Conservation (phyloP, 2,113 vertebrate genomes). For the Podarcis muralis region DNA sequence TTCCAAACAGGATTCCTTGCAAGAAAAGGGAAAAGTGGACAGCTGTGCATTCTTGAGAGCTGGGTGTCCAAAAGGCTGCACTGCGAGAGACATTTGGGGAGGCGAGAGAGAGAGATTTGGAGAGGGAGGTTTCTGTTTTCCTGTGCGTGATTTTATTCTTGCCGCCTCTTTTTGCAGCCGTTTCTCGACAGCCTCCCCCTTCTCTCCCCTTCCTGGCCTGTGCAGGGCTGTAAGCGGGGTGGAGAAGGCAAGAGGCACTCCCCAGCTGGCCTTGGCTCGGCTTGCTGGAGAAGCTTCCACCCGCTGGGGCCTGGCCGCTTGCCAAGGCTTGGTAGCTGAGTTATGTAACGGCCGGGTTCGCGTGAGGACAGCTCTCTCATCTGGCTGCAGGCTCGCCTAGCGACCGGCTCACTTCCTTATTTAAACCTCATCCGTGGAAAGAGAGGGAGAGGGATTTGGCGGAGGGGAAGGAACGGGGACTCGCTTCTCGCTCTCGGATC, state of each 20-base stretch:
- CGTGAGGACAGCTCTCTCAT: background rate
- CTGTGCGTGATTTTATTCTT: too few relatives aligned
- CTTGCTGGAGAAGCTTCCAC: background rate
- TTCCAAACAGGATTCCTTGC: too few relatives aligned
- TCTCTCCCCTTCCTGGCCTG: background rate
- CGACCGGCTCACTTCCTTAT: background rate
- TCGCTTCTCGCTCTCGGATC: background rate
- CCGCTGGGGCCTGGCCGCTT: background rate
- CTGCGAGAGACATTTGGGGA: too few relatives aligned
- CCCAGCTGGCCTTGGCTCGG: background rate
- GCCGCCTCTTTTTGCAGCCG: background rate
- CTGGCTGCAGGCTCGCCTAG: background rate
- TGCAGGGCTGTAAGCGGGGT: background rate
- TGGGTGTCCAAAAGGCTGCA: too few relatives aligned
- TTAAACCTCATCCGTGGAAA: background rate
- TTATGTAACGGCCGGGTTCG: constrained; percentile 32
- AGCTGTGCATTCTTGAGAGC: too few relatives aligned
- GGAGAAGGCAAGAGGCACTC: background rate
- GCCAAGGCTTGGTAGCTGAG: constrained; percentile 3
- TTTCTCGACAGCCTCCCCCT: too few relatives aligned
- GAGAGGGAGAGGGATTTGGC: too few relatives aligned
- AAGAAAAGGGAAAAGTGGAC: too few relatives aligned
- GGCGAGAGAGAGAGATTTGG: too few relatives aligned
- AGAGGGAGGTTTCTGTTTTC: too few relatives aligned
- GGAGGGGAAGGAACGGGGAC: background rate